Evolutionary conservation across 2,888 invertebrate genomes (phyloP).

Genomic region (Yponomeuta evonymella): DNA sequence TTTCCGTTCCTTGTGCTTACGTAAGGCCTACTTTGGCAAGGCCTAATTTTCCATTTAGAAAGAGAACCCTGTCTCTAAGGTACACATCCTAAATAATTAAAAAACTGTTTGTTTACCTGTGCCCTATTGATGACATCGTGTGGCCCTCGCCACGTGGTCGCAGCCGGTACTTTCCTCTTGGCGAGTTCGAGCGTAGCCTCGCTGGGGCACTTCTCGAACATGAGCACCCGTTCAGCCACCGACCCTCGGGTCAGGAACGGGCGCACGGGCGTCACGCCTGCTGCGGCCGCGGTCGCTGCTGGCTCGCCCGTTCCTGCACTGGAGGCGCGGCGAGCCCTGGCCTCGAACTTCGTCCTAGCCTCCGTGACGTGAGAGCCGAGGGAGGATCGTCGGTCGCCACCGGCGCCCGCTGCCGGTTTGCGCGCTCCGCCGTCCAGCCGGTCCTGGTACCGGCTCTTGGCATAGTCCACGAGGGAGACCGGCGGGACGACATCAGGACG

Average conservation of each 20-base stretch:
- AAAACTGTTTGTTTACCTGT: slow-evolving; percentile 54
- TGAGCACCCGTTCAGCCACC: slow-evolving; percentile 91
- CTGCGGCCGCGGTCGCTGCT: slow-evolving; percentile 38
- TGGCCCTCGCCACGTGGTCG: slow-evolving; percentile 75
- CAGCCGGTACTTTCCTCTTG: slow-evolving; percentile 77
- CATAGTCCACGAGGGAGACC: slow-evolving; percentile 79
- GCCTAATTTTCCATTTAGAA: too few relatives aligned
- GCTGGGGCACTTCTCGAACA: slow-evolving; percentile 93
- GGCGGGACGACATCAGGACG: slow-evolving; percentile 70
- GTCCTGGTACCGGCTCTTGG: slow-evolving; percentile 79
- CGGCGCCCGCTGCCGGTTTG: slow-evolving; percentile 62
- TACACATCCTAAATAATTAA: not conserved
- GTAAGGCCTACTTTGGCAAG: too few relatives aligned
- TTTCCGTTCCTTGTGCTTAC: too few relatives aligned
- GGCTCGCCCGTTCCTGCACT: slow-evolving; percentile 61
- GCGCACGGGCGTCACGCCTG: slow-evolving; percentile 79
- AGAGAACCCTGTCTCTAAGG: not conserved
- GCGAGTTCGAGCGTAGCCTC: slow-evolving; percentile 80
- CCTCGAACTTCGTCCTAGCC: slow-evolving; percentile 69
- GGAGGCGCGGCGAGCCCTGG: slow-evolving; percentile 66
- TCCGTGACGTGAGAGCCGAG: slow-evolving; percentile 70
- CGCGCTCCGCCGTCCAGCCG: slow-evolving; percentile 70
- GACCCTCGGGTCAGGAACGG: slow-evolving; percentile 93
- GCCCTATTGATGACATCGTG: slow-evolving; percentile 73
- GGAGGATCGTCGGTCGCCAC: slow-evolving; percentile 60